phyloP scores from a whole-genome alignment of 2,888 invertebrate species.

The Aphidius colemani region DNA sequence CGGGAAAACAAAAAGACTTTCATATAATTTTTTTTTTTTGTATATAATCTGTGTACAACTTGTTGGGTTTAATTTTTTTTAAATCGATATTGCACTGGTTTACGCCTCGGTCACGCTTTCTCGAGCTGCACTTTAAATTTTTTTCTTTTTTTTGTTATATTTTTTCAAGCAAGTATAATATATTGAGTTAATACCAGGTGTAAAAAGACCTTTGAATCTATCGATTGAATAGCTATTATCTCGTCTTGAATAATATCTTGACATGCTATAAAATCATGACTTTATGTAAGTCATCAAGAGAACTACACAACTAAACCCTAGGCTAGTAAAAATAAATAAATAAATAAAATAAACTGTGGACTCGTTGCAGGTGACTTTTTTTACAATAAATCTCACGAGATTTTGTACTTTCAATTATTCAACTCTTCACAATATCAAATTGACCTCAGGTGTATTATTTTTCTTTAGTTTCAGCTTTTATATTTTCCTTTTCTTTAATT shows the following conservation, averaged over 20 bases:
- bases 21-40: neutral
- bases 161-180: neutral
- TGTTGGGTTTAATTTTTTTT: neutral
- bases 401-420: conserved; percentile 45
- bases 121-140: neutral
- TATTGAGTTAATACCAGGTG: neutral
- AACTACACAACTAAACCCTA: no score
- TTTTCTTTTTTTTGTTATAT: neutral
- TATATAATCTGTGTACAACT: no score
- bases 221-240: conserved; percentile 15
- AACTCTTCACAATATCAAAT: conserved; percentile 11
- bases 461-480: no score
- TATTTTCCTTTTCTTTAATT: no score
- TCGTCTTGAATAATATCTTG: conserved; percentile 20
- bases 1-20: no score
- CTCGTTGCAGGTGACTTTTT: conserved; percentile 34
- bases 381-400: conserved; percentile 44
- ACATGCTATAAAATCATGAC: conserved; percentile 4
- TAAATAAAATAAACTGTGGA: conserved; percentile 8
- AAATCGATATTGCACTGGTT: conserved; percentile 17
- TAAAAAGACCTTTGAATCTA: neutral
- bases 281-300: conserved; percentile 10
- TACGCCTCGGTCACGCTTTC: conserved; percentile 14
- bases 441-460: no score
- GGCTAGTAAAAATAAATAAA: conserved; percentile 3